Evolutionary conservation across 2,113 vertebrate genomes (phyloP).

Genomic region (Physeter macrocephalus): DNA sequence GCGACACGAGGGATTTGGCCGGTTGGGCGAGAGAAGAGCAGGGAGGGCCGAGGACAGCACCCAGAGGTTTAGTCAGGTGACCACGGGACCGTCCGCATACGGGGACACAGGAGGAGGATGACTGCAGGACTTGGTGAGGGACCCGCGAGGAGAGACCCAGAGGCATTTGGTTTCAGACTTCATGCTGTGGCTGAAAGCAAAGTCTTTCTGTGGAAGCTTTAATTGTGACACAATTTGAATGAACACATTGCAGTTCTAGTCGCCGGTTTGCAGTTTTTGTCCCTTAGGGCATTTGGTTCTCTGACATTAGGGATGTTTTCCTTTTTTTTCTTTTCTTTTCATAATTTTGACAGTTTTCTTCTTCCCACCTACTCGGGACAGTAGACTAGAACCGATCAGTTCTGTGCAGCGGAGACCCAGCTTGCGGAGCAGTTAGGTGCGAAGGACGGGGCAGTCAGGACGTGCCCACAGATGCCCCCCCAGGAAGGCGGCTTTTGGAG

Average conservation of each 20-base stretch:
- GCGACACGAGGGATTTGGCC: not conserved
- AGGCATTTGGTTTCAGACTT: too few species aligned
- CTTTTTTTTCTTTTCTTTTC: not conserved
- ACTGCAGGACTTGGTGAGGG: not conserved
- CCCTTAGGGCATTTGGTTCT: not conserved
- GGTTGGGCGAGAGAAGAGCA: not conserved
- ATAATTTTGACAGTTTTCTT: not conserved
- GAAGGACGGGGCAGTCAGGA: not conserved
- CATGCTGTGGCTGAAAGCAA: not conserved
- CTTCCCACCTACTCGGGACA: not conserved
- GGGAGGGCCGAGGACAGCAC: not conserved
- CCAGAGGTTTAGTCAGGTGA: not conserved
- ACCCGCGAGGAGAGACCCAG: not conserved
- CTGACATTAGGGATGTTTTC: not conserved
- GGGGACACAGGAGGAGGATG: not conserved
- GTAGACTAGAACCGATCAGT: not conserved
- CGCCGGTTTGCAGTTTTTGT: not conserved
- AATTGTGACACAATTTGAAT: not conserved
- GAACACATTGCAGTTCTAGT: too few species aligned
- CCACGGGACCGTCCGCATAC: not conserved
- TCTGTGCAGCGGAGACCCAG: not conserved
- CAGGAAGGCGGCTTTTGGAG: not conserved
- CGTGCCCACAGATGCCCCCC: too few species aligned
- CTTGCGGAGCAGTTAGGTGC: not conserved
- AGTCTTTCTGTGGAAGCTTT: not conserved